Conservation (phyloP, 2,113 vertebrate species). For the Laticauda laticaudata region DNA sequence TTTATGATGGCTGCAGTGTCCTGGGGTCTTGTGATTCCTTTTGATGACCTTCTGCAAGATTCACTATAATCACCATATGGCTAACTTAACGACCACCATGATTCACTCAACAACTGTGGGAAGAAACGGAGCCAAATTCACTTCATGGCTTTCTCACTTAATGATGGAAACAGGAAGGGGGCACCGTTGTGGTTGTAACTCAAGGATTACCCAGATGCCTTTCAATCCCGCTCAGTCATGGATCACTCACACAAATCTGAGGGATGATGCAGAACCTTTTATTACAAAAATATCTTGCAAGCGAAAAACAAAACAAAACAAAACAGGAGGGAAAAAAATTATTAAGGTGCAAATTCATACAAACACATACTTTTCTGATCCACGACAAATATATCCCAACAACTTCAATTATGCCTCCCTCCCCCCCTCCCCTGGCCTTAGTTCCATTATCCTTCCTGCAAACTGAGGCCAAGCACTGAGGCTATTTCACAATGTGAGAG, state of each 20-base stretch:
- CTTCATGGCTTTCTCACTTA: not conserved
- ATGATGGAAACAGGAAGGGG: not conserved
- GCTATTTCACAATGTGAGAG: not conserved
- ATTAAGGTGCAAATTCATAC: constrained; percentile 37
- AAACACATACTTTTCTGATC: constrained; percentile 41
- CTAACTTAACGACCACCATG: too few species aligned
- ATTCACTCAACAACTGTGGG: not conserved
- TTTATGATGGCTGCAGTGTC: not conserved
- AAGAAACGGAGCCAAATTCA: not conserved
- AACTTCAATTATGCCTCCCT: fast-evolving
- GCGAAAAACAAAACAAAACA: constrained; percentile 34
- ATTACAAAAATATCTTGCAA: constrained; percentile 72
- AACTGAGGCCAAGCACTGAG: not conserved
- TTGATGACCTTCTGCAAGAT: not conserved
- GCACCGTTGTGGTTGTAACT: fast-evolving
- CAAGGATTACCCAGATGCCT: not conserved
- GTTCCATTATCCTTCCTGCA: too few species aligned
- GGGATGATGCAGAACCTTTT: constrained; percentile 54
- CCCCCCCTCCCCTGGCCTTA: not conserved
- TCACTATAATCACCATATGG: not conserved
- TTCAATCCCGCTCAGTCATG: not conserved
- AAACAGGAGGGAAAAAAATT: not conserved
- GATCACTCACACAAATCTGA: fast-evolving
- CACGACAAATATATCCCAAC: not conserved
- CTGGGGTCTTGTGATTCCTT: not conserved